These are phyloP conservation scores for Cololabis saira DNA, from an alignment of 2,113 vertebrate species.

Conservation along the genomic window DNA sequence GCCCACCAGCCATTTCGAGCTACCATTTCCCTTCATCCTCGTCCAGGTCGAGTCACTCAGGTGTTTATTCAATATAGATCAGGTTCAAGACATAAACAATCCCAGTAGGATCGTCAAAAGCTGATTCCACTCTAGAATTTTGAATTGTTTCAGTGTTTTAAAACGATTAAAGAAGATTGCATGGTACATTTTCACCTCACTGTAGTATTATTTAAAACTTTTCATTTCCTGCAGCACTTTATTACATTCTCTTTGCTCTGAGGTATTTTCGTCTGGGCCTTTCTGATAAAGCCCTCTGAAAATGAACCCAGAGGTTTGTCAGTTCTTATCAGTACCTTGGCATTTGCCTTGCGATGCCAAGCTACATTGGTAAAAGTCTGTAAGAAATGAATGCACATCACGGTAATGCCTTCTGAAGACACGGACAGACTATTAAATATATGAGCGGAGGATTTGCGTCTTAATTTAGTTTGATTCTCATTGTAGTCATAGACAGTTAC, in stretches of 20 bases:
- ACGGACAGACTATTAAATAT: not conserved
- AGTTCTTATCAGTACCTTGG: not conserved
- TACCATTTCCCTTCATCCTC: too few species aligned
- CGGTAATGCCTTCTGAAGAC: not conserved
- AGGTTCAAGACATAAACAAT: too few species aligned
- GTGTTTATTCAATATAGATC: too few species aligned
- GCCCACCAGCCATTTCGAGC: too few species aligned
- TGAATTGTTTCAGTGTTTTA: too few species aligned
- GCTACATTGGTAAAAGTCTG: not conserved
- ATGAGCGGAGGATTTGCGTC: constrained; percentile 7
- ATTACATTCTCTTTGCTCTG: not conserved
- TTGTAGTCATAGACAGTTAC: constrained; percentile 21
- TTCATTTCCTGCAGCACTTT: not conserved
- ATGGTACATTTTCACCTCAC: too few species aligned
- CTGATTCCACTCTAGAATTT: too few species aligned
- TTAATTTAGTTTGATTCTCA: constrained; percentile 27
- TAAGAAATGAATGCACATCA: not conserved
- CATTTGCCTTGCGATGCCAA: not conserved
- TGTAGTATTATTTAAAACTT: not conserved
- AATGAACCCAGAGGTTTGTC: not conserved
- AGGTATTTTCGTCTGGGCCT: not conserved
- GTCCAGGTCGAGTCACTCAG: too few species aligned
- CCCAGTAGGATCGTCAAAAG: too few species aligned
- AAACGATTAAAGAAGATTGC: too few species aligned
- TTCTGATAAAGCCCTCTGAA: not conserved